Base-by-base conservation (phyloP, 2,888 invertebrate species). In the Sinhomidia bicolor region DNA sequence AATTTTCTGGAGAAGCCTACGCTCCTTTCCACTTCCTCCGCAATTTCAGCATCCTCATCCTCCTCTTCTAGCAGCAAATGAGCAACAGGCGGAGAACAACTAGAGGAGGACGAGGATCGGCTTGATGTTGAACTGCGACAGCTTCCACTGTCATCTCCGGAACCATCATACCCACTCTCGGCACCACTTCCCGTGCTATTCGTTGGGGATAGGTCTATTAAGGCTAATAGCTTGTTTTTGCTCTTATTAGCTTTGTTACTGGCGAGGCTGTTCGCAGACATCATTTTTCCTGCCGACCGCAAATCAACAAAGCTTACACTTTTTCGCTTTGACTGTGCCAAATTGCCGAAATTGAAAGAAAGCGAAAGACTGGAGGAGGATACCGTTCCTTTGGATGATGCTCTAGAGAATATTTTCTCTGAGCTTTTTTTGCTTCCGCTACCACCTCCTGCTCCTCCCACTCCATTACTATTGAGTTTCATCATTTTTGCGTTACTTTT, bases 251-350 rank as follows among this genome's bases (percentile, higher is more conserved):
- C 74, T 47, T 74, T 74, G 17, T 4, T 29, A 29, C 23, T 60
- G 12, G 10, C 7, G 0, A 17, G 57, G 23, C 23, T 57, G 10
- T n/a, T 71, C 23, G 68, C 36, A 1, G 44, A 29, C 29, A 54
- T 17, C 54, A 87, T 65, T 26, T 81, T 91, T 17, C 88, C 90
- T 12, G 90, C 90, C 10, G 71, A 81, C 3, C 90, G 89, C 51
- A 91, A 82, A 81, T 92, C 91, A 29, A 91, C 88, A 57, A 91
- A 91, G 87, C 91, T 91, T 5, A 91, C 91, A 88, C 92, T 91
- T 85, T 91, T 91, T 47, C 91, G 88, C 12, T 91, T 80, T 1
- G 88, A 87, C 51, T 84, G 82, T 4, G 62, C 71, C 44, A 87
- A 44, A 26, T 80, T 80, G 12, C 82, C 86, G 41, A 82, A 80